phyloP scores from a whole-genome alignment of 2,888 invertebrate genomes.

The Spatulosminthurus flaviceps region DNA sequence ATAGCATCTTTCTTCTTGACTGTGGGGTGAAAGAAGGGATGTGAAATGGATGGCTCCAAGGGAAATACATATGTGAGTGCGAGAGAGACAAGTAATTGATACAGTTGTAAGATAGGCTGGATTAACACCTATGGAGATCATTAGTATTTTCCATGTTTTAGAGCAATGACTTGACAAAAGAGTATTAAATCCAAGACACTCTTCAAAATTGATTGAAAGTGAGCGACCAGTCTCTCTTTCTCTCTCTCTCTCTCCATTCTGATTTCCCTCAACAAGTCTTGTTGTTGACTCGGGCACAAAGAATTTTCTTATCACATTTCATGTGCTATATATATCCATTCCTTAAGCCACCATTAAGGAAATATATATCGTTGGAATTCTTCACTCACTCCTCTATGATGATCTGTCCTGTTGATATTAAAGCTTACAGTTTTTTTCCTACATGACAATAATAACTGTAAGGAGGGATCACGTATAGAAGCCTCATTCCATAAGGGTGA shows the following conservation, averaged over 20 bases:
- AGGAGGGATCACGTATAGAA: neutral
- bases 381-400: neutral
- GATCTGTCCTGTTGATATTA: neutral
- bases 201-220: slow-evolving; percentile 49
- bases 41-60: neutral
- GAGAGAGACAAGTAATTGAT: slow-evolving; percentile 42
- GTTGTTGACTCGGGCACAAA: slow-evolving; percentile 5
- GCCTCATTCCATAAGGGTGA: neutral
- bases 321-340: neutral
- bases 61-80: neutral
- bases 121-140: slow-evolving; percentile 53
- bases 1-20: no score
- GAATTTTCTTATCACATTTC: neutral
- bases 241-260: neutral
- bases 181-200: slow-evolving; percentile 44
- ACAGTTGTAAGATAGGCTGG: slow-evolving; percentile 43
- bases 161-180: slow-evolving; percentile 52
- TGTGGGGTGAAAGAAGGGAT: no score
- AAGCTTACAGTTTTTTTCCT: neutral
- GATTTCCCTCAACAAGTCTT: neutral
- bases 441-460: no score
- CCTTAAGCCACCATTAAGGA: neutral
- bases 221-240: slow-evolving; percentile 41
- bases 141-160: slow-evolving; percentile 54
- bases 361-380: neutral